A percentile compares a stretch with the other conserved stretches of the same genome.
phyloP scores from a whole-genome alignment of 2,888 invertebrate genomes.

The Cheilosia variabilis region DNA sequence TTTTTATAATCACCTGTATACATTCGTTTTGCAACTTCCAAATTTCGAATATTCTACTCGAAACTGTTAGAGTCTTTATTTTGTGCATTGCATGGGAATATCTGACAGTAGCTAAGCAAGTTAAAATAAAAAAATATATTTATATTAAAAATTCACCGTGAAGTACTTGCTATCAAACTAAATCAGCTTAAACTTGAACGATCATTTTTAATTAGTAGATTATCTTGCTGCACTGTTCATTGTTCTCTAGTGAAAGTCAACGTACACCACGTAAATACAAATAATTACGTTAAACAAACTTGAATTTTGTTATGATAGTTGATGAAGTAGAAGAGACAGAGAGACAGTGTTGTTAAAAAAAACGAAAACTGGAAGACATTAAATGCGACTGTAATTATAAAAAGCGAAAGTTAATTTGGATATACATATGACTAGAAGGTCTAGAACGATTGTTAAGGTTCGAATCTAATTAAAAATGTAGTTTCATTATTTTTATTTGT shows the following conservation, averaged over 20 bases:
- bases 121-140: neutral
- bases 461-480: neutral
- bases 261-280: neutral
- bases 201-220: neutral
- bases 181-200: neutral
- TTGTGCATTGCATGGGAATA: no score
- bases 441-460: neutral
- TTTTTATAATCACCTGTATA: no score
- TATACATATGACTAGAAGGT: neutral
- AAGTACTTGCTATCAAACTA: neutral
- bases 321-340: neutral
- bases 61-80: no score
- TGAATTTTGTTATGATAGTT: neutral
- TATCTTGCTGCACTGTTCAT: neutral
- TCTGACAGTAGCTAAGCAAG: neutral
- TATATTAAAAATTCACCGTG: no score
- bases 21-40: no score
- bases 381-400: neutral
- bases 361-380: slow-evolving; percentile 21
- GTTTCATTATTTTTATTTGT: neutral
- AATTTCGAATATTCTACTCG: no score
- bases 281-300: slow-evolving; percentile 13
- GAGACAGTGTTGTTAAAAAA: neutral
- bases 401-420: slow-evolving; percentile 13
- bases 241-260: slow-evolving; percentile 19